phyloP scores from a whole-genome alignment of 2,888 invertebrate species.

The Platycheirus albimanus region DNA sequence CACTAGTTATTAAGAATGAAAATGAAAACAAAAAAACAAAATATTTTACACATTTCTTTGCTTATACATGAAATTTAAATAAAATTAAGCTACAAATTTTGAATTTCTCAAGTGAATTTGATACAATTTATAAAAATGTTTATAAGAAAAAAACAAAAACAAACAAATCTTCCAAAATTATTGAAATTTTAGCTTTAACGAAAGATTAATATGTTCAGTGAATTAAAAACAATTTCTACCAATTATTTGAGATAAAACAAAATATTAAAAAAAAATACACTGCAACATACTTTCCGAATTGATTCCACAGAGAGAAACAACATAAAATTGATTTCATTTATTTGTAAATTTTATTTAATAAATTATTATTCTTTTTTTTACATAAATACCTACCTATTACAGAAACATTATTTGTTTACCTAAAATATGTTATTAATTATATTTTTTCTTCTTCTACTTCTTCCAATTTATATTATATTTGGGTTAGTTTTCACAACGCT shows the following conservation, averaged over 20 bases:
- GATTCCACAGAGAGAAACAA: slow-evolving; percentile 39
- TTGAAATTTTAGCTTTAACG: slow-evolving; percentile 67
- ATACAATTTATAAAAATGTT: no score
- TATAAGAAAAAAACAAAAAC: slow-evolving; percentile 26
- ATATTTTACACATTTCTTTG: slow-evolving; percentile 38
- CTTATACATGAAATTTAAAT: slow-evolving; percentile 40
- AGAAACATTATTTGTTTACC: slow-evolving; percentile 60
- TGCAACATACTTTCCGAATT: slow-evolving; percentile 38
- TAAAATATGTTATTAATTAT: slow-evolving; percentile 63
- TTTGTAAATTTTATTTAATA: slow-evolving; percentile 70
- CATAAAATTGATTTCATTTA: slow-evolving; percentile 61
- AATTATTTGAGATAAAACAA: neutral
- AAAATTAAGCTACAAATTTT: slow-evolving; percentile 8
- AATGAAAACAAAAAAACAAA: neutral
- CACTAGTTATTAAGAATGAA: slow-evolving; percentile 62
- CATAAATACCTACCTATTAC: slow-evolving; percentile 15
- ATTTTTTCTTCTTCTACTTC: slow-evolving; percentile 56
- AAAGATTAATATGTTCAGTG: slow-evolving; percentile 22
- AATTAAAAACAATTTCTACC: neutral
- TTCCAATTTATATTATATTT: slow-evolving; percentile 66
- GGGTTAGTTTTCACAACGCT: slow-evolving; percentile 71
- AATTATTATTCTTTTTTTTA: slow-evolving; percentile 71
- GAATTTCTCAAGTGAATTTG: slow-evolving; percentile 26
- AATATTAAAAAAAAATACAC: slow-evolving; percentile 4
- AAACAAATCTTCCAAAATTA: slow-evolving; percentile 64